phyloP scores from a whole-genome alignment of 2,113 vertebrate genomes.

The Paramormyrops kingsleyae region DNA sequence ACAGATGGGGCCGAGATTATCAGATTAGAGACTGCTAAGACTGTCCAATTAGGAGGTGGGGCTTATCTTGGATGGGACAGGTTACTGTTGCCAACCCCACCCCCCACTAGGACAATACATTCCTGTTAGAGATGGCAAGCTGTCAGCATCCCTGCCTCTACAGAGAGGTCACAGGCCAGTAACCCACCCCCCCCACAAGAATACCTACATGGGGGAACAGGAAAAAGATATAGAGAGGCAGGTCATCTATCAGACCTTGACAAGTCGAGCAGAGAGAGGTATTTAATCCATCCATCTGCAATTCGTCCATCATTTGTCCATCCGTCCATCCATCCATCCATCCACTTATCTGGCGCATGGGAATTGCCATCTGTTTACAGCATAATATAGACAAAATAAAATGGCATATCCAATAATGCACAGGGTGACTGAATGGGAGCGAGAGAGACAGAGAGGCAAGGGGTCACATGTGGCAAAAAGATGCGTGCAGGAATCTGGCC shows the following conservation, averaged over 20 bases:
- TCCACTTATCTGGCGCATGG: background rate
- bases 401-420: background rate
- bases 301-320: background rate
- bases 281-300: background rate
- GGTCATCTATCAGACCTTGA: background rate
- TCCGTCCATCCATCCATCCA: background rate
- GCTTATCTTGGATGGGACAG: background rate
- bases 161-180: background rate
- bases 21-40: background rate
- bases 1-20: slow-evolving; percentile 11
- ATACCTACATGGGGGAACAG: background rate
- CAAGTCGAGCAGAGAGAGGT: background rate
- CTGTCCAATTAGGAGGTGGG: slow-evolving; percentile 7
- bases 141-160: background rate
- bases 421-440: background rate
- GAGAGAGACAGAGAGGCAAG: background rate
- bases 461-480: background rate
- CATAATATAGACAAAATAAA: background rate
- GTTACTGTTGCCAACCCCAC: background rate
- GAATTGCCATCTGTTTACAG: background rate
- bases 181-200: background rate
- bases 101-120: background rate
- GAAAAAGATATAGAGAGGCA: background rate
- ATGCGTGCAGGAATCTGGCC: background rate
- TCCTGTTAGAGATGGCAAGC: background rate